These are phyloP conservation scores for Lampris megalopsis DNA, from an alignment of 2,113 vertebrate species.

Conservation along the genomic window DNA sequence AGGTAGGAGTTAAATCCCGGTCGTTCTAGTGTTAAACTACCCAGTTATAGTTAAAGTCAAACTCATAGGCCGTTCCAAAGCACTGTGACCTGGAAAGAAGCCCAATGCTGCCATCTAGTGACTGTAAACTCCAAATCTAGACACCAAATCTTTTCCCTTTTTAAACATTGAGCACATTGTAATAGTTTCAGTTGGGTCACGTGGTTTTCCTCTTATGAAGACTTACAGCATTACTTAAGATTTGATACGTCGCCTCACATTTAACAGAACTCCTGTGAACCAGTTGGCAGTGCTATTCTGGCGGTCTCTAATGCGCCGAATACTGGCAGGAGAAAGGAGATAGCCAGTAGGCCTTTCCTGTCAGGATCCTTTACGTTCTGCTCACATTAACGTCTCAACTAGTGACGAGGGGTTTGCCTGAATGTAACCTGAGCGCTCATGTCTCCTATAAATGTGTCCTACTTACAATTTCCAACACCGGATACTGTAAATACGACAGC, in stretches of 20 bases:
- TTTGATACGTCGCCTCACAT: conserved; percentile 10
- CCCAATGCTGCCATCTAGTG: conserved; percentile 56
- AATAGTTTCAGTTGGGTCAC: not conserved
- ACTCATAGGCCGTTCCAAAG: not conserved
- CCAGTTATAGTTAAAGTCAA: not conserved
- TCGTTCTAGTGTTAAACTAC: not conserved
- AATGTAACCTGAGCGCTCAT: conserved; percentile 25
- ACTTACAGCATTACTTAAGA: not conserved
- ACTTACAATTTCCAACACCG: not conserved
- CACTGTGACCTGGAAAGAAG: not conserved
- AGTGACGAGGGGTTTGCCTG: conserved; percentile 3
- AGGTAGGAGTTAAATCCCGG: not conserved
- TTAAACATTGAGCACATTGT: not conserved
- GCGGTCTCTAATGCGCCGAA: conserved; percentile 5
- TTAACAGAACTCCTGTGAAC: not conserved
- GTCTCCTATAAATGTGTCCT: not conserved
- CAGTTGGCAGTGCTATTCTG: conserved; percentile 17
- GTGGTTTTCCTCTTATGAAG: not conserved
- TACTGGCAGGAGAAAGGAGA: conserved; percentile 31
- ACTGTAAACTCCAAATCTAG: not conserved
- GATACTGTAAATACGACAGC: not conserved
- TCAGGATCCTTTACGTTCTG: conserved; percentile 31
- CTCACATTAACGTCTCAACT: conserved; percentile 30
- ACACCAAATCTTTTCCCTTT: not conserved
- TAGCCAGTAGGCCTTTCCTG: not conserved